A percentile compares a stretch with the other conserved stretches of the same genome.
Evolutionary conservation across 2,797 vertebrate genomes (phyloP).

Genomic region (Balearica regulorum): DNA sequence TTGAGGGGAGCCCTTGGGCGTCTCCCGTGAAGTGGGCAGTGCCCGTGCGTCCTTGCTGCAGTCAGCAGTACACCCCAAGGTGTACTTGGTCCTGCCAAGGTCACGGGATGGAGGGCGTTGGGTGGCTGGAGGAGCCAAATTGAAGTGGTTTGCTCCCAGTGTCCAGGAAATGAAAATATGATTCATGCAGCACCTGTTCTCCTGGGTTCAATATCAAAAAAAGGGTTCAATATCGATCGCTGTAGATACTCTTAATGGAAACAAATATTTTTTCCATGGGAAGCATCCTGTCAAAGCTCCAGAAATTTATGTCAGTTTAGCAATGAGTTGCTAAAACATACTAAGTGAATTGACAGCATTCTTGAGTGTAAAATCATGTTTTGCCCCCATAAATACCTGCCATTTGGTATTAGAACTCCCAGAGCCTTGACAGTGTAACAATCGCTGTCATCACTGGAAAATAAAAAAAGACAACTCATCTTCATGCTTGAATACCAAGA

Average conservation of each 20-base stretch:
- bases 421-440: not conserved
- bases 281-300: not conserved
- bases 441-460: not conserved
- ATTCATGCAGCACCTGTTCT: not conserved
- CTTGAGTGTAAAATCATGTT: not conserved
- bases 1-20: accelerated
- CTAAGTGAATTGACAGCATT: not conserved
- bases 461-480: not conserved
- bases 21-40: accelerated
- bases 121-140: not conserved
- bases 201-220: not conserved
- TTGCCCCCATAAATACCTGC: not conserved
- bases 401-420: not conserved
- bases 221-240: accelerated
- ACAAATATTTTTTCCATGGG: not conserved
- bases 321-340: not conserved
- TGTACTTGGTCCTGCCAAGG: not conserved
- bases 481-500: not conserved
- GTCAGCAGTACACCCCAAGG: accelerated
- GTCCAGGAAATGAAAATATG: not conserved
- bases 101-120: accelerated
- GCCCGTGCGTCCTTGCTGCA: accelerated
- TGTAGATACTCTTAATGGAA: not conserved
- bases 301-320: not conserved
- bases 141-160: not conserved